Evolutionary conservation across 2,113 vertebrate species (phyloP).

Genomic region (human (Homo sapiens)): GRCh38 chr12:15574001-15574500

Average conservation of each 20-base stretch:
- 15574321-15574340: neutral
- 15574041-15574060: constrained; percentile 43
- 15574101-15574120: constrained; percentile 54
- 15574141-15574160: constrained; percentile 14
- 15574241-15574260: constrained; percentile 42
- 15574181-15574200: constrained; percentile 43
- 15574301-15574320: neutral
- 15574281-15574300: neutral
- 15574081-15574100: constrained; percentile 49
- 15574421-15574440: neutral
- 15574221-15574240: constrained; percentile 44
- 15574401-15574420: neutral
- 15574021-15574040: neutral
- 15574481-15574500: neutral
- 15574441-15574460: neutral
- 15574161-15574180: neutral
- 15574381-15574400: fast-evolving
- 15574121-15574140: constrained; percentile 46
- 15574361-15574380: neutral
- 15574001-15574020: neutral
- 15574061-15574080: constrained; percentile 6
- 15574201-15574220: constrained; percentile 20
- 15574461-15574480: neutral
- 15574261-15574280: constrained; percentile 43
- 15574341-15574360: neutral